These are phyloP conservation scores for Aplysia californica DNA, from an alignment of 1,140 invertebrate species.

Conservation along the genomic window DNA sequence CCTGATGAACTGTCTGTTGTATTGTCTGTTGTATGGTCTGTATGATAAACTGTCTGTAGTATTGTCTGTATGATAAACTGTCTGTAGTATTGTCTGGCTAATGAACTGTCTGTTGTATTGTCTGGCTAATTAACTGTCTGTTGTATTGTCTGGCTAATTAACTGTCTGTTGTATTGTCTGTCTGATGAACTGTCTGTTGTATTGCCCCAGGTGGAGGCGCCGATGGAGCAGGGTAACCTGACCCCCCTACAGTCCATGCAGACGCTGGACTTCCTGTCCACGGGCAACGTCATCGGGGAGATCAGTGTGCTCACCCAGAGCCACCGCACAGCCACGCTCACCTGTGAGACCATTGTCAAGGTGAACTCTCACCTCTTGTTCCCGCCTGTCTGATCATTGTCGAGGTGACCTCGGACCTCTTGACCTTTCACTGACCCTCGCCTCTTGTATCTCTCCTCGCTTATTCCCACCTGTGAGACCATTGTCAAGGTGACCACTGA, in stretches of 20 bases:
- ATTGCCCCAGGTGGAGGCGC: not conserved
- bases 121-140: too few species aligned
- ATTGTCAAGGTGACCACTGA: not conserved
- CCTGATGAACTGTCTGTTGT: too few species aligned
- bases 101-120: too few species aligned
- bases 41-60: too few species aligned
- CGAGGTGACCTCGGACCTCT: not conserved
- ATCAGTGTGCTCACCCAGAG: conserved; percentile 62
- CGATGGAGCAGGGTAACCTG: not conserved
- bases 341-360: conserved; percentile 68
- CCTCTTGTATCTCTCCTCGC: not conserved
- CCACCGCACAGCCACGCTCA: conserved; percentile 58
- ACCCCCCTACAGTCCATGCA: conserved; percentile 16
- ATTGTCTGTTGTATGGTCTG: too few species aligned
- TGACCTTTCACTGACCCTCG: not conserved
- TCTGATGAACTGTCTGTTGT: not conserved
- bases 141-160: not conserved
- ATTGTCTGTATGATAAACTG: too few species aligned
- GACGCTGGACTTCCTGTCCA: conserved; percentile 64
- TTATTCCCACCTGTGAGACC: not conserved
- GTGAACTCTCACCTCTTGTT: conserved; percentile 35
- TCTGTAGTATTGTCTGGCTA: too few species aligned
- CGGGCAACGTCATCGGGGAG: conserved; percentile 68
- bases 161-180: not conserved
- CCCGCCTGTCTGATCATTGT: not conserved